phyloP scores from a whole-genome alignment of 2,888 invertebrate genomes.

The Nomada fucata region DNA sequence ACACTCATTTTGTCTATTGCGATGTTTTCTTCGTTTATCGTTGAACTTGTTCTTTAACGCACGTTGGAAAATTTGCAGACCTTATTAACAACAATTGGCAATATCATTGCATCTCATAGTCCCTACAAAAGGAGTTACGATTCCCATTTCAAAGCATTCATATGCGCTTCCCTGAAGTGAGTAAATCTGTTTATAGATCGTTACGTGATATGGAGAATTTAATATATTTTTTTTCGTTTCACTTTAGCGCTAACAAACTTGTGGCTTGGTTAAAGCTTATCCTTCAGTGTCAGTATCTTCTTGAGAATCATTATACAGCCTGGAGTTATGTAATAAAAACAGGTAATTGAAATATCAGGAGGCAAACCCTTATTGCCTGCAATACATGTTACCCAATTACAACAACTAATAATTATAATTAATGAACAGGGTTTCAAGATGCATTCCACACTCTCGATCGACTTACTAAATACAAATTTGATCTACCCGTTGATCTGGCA shows the following conservation, averaged over 20 bases:
- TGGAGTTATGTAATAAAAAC: conserved; percentile 99
- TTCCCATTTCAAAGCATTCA: conserved; percentile 99
- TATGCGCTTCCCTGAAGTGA: conserved; percentile 98
- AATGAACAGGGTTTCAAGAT: conserved; percentile 94
- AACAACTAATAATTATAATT: conserved; percentile 23
- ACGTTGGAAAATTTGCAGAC: conserved; percentile 85
- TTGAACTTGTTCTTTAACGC: conserved; percentile 8
- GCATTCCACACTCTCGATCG: conserved; percentile 95
- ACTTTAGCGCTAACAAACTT: conserved; percentile 92
- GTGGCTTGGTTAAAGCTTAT: conserved; percentile 97
- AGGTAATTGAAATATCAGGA: conserved; percentile 84
- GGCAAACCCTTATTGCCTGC: neutral
- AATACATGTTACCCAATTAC: neutral
- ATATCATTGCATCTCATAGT: conserved; percentile 95
- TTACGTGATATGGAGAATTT: neutral
- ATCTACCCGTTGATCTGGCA: conserved; percentile 97
- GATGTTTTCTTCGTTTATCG: neutral
- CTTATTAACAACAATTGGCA: conserved; percentile 95
- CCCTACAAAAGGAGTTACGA: conserved; percentile 97
- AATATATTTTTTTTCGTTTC: conserved; percentile 50
- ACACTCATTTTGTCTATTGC: neutral
- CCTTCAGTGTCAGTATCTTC: conserved; percentile 92
- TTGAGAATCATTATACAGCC: conserved; percentile 92
- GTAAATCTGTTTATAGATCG: conserved; percentile 77
- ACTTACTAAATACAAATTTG: conserved; percentile 93